Evolutionary conservation across 2,888 invertebrate species (phyloP).

Genomic region (Torymus tubicola): DNA sequence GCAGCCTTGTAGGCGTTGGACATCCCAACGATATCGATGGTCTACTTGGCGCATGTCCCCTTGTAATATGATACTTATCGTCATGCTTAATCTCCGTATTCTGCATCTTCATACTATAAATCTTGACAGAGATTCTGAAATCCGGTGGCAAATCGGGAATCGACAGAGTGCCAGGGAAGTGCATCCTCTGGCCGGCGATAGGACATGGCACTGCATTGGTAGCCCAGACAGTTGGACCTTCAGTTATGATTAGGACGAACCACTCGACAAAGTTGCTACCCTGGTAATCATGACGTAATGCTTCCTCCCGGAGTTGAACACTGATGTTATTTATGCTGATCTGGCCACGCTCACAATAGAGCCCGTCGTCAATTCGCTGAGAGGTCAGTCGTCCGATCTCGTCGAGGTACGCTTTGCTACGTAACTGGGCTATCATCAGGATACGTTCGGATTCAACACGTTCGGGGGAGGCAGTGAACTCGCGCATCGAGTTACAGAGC

Average conservation of each 20-base stretch:
- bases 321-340: slow-evolving; percentile 62
- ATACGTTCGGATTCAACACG: slow-evolving; percentile 78
- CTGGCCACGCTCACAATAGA: slow-evolving; percentile 59
- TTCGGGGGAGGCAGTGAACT: slow-evolving; percentile 76
- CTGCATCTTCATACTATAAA: slow-evolving; percentile 76
- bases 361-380: neutral
- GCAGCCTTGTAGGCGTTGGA: slow-evolving; percentile 67
- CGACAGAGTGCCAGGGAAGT: slow-evolving; percentile 66
- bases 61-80: slow-evolving; percentile 69
- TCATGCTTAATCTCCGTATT: slow-evolving; percentile 66
- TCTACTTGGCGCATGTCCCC: neutral
- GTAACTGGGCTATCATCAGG: slow-evolving; percentile 73
- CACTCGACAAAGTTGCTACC: slow-evolving; percentile 66
- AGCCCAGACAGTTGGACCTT: slow-evolving; percentile 69
- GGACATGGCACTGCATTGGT: slow-evolving; percentile 65
- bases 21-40: slow-evolving; percentile 63
- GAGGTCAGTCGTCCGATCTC: slow-evolving; percentile 62
- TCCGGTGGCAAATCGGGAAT: slow-evolving; percentile 72
- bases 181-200: slow-evolving; percentile 60
- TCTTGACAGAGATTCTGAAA: slow-evolving; percentile 75
- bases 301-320: slow-evolving; percentile 61
- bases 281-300: slow-evolving; percentile 56
- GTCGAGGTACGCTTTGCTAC: slow-evolving; percentile 61
- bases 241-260: slow-evolving; percentile 71
- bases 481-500: slow-evolving; percentile 76